A percentile compares a stretch with the other conserved stretches of the same genome.
phyloP scores from a whole-genome alignment of 2,797 vertebrate genomes.

The Acrocephalus scirpaceus region DNA sequence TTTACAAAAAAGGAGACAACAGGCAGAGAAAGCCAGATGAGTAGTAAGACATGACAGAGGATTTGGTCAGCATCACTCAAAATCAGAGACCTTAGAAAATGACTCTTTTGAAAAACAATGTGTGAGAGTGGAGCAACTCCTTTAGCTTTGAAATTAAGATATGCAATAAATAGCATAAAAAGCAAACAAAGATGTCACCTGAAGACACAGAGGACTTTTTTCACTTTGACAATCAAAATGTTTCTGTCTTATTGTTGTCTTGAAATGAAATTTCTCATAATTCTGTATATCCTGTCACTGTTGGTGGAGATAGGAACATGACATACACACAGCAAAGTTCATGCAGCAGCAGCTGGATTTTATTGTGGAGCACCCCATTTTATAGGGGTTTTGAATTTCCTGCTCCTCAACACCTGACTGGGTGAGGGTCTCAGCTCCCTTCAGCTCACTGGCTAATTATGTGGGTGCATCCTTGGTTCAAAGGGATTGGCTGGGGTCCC shows the following conservation, averaged over 20 bases:
- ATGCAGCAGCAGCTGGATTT: neutral
- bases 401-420: neutral
- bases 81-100: neutral
- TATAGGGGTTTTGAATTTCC: neutral
- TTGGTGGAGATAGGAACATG: neutral
- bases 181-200: neutral
- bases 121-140: neutral
- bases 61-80: neutral
- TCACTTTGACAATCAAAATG: neutral
- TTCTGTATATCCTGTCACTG: neutral
- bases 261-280: constrained; percentile 1
- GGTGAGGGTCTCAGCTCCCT: neutral
- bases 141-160: neutral
- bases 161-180: neutral
- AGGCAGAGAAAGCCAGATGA: neutral
- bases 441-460: neutral
- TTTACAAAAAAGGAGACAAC: neutral
- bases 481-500: neutral
- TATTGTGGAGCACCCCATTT: neutral
- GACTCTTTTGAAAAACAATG: neutral
- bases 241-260: neutral
- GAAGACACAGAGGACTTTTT: neutral
- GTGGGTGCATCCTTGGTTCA: neutral
- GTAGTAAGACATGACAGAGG: neutral
- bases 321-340: neutral